Evolutionary conservation across 2,797 vertebrate species (phyloP), one percentile per base, ranked within the genome.

Genomic region (Tenualosa ilisha): DNA sequence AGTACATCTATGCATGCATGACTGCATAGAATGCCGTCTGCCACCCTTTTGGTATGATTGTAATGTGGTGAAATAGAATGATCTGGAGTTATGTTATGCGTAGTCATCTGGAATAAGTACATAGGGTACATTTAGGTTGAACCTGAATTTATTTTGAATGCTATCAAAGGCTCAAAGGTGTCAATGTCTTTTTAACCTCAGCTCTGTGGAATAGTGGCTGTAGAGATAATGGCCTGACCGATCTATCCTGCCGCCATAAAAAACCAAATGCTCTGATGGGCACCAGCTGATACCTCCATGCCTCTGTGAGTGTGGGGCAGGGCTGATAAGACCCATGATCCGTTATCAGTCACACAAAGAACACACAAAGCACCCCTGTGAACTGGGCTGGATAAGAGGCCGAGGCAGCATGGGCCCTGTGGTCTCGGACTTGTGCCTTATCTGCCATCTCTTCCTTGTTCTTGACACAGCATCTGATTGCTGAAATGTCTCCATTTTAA

Each of bases 381-480:
- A 93, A 87, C 79, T 83, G 84, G 87, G 84, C 88, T 88, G 65
- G 26, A 40, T 72, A 81, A 90, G 86, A 83, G 90, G 89, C 88
- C 90, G 83, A 86, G 85, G 87, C 85, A 87, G 85, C 88, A 92
- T 90, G 92, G 92, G 86, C 5, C 31, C 82, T 51, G 83, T 83
- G 91, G 88, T 90, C 89, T 91, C 89, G 88, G 87, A 89, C 88
- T 84, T 81, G 56, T 54, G 86, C 81, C 81, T 91, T 89, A 94
- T 94, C 94, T 92, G 61, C 46, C 85, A 94, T 94, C 92, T 88
- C 89, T 93, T 93, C 90, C 91, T 86, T 93, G 90, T 94, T 93
- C 92, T 90, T 88, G 86, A 87, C 83, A 63, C 87, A 86, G 81
- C 88, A 90, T 94, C 93, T 91, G 93, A 94, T 92, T 91, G 90